Evolutionary conservation across 2,888 invertebrate genomes (phyloP).

Genomic region (Eremobia ochroleuca): DNA sequence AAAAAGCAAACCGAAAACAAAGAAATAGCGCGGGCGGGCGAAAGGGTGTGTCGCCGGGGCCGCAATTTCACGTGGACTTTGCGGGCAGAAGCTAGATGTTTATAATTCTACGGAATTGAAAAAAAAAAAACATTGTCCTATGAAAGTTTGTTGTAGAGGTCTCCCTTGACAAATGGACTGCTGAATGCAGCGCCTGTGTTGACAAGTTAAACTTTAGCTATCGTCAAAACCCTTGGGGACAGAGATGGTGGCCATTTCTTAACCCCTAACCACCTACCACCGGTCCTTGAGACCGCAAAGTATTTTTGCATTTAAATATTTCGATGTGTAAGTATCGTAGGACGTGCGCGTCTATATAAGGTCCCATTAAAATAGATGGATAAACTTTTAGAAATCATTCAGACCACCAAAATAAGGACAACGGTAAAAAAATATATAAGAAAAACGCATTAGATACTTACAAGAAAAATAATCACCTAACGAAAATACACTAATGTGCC

Average conservation of each 20-base stretch:
- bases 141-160: neutral
- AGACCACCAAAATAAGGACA: too few relatives aligned
- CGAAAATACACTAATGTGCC: too few relatives aligned
- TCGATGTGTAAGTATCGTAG: too few relatives aligned
- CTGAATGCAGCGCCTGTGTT: neutral
- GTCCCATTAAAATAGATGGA: too few relatives aligned
- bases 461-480: too few relatives aligned
- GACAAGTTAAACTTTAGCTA: neutral
- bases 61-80: neutral
- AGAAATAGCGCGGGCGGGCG: neutral
- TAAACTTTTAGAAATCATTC: too few relatives aligned
- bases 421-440: too few relatives aligned
- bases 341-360: too few relatives aligned
- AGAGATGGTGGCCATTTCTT: neutral
- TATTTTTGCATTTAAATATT: too few relatives aligned
- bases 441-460: too few relatives aligned
- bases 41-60: neutral
- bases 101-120: neutral
- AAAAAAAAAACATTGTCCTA: neutral
- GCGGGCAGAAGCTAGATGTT: neutral
- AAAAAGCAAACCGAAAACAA: neutral
- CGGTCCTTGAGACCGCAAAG: too few relatives aligned
- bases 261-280: too few relatives aligned
- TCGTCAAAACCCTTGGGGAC: neutral
- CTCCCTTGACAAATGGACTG: neutral